A percentile compares a stretch with the other conserved stretches of the same genome.
Conservation (phyloP, 2,888 invertebrate species). For the Volucella zonaria region DNA sequence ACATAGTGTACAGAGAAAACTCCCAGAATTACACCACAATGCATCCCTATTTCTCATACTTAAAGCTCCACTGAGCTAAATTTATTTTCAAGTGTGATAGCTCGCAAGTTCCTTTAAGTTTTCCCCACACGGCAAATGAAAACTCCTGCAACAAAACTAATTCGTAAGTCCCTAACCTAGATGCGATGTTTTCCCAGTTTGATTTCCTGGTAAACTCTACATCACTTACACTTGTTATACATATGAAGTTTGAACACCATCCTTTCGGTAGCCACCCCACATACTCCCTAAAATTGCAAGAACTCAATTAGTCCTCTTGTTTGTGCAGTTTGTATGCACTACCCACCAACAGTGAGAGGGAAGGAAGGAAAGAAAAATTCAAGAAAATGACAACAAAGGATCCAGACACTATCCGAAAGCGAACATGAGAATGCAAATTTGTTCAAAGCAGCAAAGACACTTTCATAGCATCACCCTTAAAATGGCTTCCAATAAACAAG, state of each 20-base stretch:
- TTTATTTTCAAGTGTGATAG: background rate
- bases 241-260: background rate
- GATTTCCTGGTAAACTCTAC: background rate
- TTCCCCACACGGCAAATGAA: background rate
- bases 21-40: no score
- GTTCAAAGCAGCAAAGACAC: background rate
- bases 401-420: slow-evolving; percentile 10
- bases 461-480: background rate
- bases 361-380: background rate
- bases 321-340: background rate
- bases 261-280: background rate
- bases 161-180: background rate
- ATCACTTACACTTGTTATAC: background rate
- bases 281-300: background rate
- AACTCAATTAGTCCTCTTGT: slow-evolving; percentile 13
- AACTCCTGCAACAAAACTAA: background rate
- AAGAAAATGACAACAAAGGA: background rate
- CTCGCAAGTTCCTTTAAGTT: slow-evolving; percentile 4
- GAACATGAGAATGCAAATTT: slow-evolving; percentile 22
- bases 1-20: no score
- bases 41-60: no score
- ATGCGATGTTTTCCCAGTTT: background rate
- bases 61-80: no score
- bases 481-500: slow-evolving; percentile 8
- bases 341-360: background rate